Evolutionary conservation across 1,140 invertebrate genomes (phyloP), one percentile per base, ranked within the genome.

Genomic region (Drosophila pseudoobscura): DNA sequence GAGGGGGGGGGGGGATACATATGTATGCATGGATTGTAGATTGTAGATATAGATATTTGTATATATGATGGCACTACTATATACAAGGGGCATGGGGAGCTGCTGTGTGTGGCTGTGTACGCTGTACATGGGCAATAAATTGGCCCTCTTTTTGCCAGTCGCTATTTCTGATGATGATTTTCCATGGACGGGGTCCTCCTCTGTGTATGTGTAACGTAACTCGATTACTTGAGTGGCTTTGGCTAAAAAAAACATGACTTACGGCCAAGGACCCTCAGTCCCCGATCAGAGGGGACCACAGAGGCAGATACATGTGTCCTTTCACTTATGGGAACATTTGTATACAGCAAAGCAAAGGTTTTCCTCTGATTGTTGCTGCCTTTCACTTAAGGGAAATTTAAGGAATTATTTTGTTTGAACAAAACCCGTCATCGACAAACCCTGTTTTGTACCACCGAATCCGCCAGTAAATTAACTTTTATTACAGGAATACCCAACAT

Each of bases 71-170:
- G 57, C 44, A 62, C 20, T 60, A 45, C 69, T 74, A 63, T 62
- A 55, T 66, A 74, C 4, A 5, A 9, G 47, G 56, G 39, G 65
- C 65, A 39, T 62, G 47, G 51, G 55, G 60, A 53, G 53, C 60
- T 57, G 50, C 55, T 74, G 53, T 57, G 53, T 56, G 64, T 74
- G 52, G 71, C 71, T 74, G 47, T 64, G 49, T 53, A 9, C 60
- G 44, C 35, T 54, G 66, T 69, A 75, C 70, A 74, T 75, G 61
- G 44, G 74, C 75, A 66, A 77, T 88, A 87, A 88, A 85, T 85
- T 87, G 77, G 65, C 65, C 68, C 52, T 58, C 24, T 39, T 57
- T 54, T 69, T 75, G 51, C 51, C 56, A 74, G 47, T 41, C 41
- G 61, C 49, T 61, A 57, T 49, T 64, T 64, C 52, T 39, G 35